Evolutionary conservation across 2,888 invertebrate species (phyloP).

Genomic region (Plebejus melissa): DNA sequence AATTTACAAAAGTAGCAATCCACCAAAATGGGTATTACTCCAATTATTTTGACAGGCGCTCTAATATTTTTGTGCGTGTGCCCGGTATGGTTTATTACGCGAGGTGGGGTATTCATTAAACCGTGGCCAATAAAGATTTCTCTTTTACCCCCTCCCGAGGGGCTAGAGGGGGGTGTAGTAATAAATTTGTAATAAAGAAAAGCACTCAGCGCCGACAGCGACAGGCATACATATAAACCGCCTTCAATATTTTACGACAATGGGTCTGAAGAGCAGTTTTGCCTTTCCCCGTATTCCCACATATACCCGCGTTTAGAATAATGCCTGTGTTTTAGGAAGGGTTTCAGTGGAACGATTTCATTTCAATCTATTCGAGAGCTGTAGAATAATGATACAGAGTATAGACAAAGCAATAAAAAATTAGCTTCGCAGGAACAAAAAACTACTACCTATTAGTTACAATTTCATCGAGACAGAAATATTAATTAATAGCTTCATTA

Average conservation of each 20-base stretch:
- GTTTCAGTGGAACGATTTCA: neutral
- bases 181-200: conserved; percentile 65
- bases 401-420: no score
- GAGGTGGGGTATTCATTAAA: conserved; percentile 54
- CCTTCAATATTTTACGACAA: conserved; percentile 39
- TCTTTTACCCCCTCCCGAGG: conserved; percentile 44
- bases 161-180: conserved; percentile 46
- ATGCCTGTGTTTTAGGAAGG: neutral
- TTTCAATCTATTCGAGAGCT: neutral
- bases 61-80: conserved; percentile 37
- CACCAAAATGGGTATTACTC: conserved; percentile 37
- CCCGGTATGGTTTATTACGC: conserved; percentile 36
- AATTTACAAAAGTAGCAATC: conserved; percentile 44
- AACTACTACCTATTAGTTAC: no score
- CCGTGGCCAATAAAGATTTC: conserved; percentile 56
- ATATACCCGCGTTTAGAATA: conserved; percentile 3
- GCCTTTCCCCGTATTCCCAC: conserved; percentile 26
- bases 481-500: no score
- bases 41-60: conserved; percentile 48
- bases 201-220: conserved; percentile 44
- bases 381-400: neutral
- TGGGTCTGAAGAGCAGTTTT: conserved; percentile 31
- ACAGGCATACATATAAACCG: conserved; percentile 37
- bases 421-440: no score
- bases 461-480: no score